These are phyloP conservation scores for Pteruthius melanotis DNA, from an alignment of 2,113 vertebrate genomes.

Conservation along the genomic window DNA sequence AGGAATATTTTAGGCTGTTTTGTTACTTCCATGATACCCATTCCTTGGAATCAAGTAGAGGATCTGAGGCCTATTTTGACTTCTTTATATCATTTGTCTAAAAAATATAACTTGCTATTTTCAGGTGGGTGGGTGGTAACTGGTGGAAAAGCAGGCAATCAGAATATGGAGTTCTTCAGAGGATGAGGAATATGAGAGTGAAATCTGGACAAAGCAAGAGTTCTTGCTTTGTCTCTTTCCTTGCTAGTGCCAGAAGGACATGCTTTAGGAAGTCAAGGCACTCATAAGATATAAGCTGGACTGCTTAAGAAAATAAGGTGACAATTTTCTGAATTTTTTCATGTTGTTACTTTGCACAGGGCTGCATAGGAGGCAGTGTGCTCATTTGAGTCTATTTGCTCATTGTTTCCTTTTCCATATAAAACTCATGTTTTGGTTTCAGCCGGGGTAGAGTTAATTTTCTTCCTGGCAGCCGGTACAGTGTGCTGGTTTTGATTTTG, in stretches of 20 bases:
- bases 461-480: not conserved
- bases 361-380: not conserved
- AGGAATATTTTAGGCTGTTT: not conserved
- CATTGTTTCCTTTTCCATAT: not conserved
- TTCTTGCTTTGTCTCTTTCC: not conserved
- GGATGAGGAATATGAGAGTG: not conserved
- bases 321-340: not conserved
- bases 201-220: not conserved
- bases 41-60: not conserved
- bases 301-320: not conserved
- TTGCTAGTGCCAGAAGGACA: not conserved
- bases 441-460: not conserved
- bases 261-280: not conserved
- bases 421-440: not conserved
- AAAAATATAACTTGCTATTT: not conserved
- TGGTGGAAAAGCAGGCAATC: not conserved
- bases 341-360: not conserved
- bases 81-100: not conserved
- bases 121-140: not conserved
- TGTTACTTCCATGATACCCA: not conserved
- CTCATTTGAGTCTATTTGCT: not conserved
- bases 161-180: not conserved
- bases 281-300: not conserved
- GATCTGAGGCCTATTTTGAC: not conserved
- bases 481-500: not conserved